phyloP scores from a whole-genome alignment of 2,888 invertebrate species.

The Ichneumoninae sp. region DNA sequence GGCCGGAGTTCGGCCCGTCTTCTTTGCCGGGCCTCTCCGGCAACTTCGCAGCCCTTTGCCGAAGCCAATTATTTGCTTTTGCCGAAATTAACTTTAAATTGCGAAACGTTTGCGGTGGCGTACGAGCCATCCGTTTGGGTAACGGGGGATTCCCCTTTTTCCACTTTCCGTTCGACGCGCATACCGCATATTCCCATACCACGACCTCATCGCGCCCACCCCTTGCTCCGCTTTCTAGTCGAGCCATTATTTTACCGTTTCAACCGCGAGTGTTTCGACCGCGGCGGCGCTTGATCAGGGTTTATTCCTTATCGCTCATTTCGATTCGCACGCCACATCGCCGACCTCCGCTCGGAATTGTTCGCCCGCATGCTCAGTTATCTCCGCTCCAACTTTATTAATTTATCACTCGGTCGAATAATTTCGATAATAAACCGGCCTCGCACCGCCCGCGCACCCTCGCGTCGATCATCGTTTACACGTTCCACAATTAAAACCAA shows the following conservation, averaged over 20 bases:
- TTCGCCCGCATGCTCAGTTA: slow-evolving; percentile 22
- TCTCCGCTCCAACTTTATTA: slow-evolving; percentile 34
- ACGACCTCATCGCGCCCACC: background rate
- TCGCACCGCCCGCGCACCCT: background rate
- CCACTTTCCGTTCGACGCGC: slow-evolving; percentile 40
- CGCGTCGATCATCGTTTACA: slow-evolving; percentile 24
- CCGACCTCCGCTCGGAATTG: slow-evolving; percentile 6
- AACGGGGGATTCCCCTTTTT: slow-evolving; percentile 43
- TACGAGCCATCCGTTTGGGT: slow-evolving; percentile 31
- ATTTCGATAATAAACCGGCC: slow-evolving; percentile 32
- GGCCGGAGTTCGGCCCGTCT: slow-evolving; percentile 51
- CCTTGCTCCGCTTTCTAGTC: slow-evolving; percentile 12
- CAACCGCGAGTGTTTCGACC: slow-evolving; percentile 10
- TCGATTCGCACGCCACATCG: slow-evolving; percentile 60
- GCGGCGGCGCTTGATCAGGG: slow-evolving; percentile 45
- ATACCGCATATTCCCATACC: slow-evolving; percentile 39
- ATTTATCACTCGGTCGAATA: slow-evolving; percentile 38
- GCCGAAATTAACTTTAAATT: slow-evolving; percentile 81
- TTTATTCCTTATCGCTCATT: slow-evolving; percentile 57
- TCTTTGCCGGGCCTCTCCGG: slow-evolving; percentile 50
- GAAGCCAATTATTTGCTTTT: slow-evolving; percentile 81
- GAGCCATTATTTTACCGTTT: slow-evolving; percentile 57
- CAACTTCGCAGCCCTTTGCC: slow-evolving; percentile 61
- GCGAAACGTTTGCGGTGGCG: slow-evolving; percentile 71
- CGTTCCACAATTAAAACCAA: background rate